Evolutionary conservation across 2,888 invertebrate species (phyloP).

Genomic region (Cantharis flavilabris): DNA sequence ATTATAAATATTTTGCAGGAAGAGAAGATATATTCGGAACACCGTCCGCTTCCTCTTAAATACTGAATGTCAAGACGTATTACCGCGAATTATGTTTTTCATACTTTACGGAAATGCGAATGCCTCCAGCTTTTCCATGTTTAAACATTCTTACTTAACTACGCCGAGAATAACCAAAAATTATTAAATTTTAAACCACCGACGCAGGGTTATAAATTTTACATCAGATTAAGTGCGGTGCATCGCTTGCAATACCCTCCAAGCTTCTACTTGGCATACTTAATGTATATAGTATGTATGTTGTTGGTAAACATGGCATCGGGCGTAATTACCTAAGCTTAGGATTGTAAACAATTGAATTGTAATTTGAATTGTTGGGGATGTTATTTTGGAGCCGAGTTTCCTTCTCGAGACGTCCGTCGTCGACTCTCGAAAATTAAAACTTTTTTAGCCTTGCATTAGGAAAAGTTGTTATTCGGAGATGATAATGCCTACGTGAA

Average conservation of each 20-base stretch:
- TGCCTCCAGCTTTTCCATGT: conserved; percentile 19
- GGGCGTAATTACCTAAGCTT: background rate
- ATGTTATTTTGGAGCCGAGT: background rate
- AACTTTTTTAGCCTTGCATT: background rate
- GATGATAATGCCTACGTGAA: conserved; percentile 16
- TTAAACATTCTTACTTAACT: conserved; percentile 1
- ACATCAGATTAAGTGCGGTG: background rate
- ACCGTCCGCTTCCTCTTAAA: conserved; percentile 27
- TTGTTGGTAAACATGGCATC: background rate
- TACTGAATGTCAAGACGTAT: conserved; percentile 30
- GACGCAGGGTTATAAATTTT: background rate
- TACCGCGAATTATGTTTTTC: conserved; percentile 28
- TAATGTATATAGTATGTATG: background rate
- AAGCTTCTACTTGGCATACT: background rate
- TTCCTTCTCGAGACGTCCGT: background rate
- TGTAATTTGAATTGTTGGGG: background rate
- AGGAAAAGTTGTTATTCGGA: conserved; percentile 5
- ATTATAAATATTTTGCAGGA: conserved; percentile 30
- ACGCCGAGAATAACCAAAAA: background rate
- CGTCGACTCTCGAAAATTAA: background rate
- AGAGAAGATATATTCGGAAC: conserved; percentile 23
- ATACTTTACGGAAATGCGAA: conserved; percentile 24
- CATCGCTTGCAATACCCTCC: background rate
- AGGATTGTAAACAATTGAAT: background rate
- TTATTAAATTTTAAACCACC: background rate